A percentile compares a stretch with the other conserved stretches of the same genome.
Conservation (phyloP, 2,113 vertebrate genomes). For the Nanger granti region DNA sequence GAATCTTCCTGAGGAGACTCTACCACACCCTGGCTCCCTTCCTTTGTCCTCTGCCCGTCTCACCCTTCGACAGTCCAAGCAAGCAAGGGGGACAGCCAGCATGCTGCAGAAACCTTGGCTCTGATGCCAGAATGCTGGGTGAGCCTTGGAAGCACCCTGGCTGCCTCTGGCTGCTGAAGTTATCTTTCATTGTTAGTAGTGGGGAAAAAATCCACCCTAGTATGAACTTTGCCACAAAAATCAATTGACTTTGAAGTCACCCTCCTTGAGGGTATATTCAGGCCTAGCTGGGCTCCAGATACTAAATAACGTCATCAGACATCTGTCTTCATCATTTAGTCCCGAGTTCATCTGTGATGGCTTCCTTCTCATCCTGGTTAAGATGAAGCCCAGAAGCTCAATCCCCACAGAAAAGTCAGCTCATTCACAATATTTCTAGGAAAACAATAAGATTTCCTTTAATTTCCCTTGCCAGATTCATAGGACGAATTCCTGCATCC, state of each 20-base stretch:
- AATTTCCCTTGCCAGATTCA: neutral
- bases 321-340: neutral
- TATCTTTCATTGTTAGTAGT: neutral
- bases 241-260: rapidly evolving
- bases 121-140: neutral
- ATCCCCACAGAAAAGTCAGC: neutral
- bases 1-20: neutral
- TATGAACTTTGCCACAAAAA: neutral
- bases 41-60: neutral
- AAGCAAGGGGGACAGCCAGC: neutral
- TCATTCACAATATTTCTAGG: neutral
- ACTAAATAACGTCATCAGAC: neutral
- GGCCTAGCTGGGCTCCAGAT: neutral
- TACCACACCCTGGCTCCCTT: neutral
- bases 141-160: neutral
- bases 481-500: neutral
- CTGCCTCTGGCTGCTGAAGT: neutral
- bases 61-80: neutral
- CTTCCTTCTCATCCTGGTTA: neutral
- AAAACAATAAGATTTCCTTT: neutral
- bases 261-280: neutral
- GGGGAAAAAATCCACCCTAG: neutral
- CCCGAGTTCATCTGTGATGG: neutral
- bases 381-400: neutral
- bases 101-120: neutral